Conservation (phyloP, 1,140 invertebrate species). For the Lamellibrachia luymesi region DNA sequence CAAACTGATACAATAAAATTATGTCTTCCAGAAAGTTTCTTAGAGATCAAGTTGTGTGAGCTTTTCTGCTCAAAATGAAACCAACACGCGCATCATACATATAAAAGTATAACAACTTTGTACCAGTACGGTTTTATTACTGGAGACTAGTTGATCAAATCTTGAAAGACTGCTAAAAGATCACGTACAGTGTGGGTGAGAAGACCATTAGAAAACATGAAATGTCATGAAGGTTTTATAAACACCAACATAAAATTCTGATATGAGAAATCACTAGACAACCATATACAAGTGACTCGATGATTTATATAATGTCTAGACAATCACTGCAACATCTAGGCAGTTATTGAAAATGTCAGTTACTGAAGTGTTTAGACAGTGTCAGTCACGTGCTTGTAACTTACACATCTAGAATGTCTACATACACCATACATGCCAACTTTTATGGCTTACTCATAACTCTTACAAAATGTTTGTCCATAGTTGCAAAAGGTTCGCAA, state of each 20-base stretch:
- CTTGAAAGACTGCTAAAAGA: not conserved
- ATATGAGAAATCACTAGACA: not conserved
- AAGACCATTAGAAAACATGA: not conserved
- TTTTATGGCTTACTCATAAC: too few relatives aligned
- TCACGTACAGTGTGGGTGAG: not conserved
- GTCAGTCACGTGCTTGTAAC: not conserved
- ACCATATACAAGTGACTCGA: not conserved
- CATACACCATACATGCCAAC: too few relatives aligned
- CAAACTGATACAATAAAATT: too few relatives aligned
- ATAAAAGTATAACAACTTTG: too few relatives aligned
- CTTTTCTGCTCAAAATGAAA: too few relatives aligned
- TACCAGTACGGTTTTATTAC: too few relatives aligned
- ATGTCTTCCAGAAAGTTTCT: too few relatives aligned
- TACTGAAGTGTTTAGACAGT: not conserved
- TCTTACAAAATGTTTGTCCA: too few relatives aligned
- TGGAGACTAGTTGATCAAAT: too few relatives aligned
- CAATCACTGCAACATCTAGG: not conserved
- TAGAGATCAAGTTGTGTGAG: too few relatives aligned
- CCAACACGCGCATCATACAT: too few relatives aligned
- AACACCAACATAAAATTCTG: not conserved
- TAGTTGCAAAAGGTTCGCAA: too few relatives aligned
- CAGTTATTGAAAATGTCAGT: not conserved
- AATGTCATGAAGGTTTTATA: not conserved
- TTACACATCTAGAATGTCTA: not conserved
- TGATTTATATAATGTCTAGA: not conserved